Conservation (phyloP, 1,140 invertebrate species). For the Pachyrhynchus sulphureomaculatus region DNA sequence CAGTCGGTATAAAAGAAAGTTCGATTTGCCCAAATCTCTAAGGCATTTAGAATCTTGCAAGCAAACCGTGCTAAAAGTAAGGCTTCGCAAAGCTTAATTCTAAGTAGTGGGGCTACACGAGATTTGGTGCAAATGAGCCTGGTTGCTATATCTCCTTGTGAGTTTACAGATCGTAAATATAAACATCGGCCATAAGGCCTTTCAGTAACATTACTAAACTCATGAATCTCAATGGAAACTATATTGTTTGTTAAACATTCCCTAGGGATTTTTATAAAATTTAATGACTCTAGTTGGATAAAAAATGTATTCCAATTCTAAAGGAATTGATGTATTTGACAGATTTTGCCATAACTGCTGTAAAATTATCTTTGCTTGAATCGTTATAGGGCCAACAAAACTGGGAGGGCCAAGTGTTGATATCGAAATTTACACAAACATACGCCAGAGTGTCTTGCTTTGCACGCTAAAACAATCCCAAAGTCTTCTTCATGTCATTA, state of each 20-base stretch:
- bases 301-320: conserved; percentile 30
- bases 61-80: neutral
- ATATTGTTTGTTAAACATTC: neutral
- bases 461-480: neutral
- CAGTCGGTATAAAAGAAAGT: neutral
- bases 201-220: conserved; percentile 47
- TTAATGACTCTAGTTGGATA: conserved; percentile 13
- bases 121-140: neutral
- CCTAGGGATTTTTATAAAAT: conserved; percentile 29
- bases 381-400: conserved; percentile 38
- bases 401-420: conserved; percentile 44
- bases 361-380: conserved; percentile 49
- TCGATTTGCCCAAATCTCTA: neutral
- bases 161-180: conserved; percentile 28
- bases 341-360: conserved; percentile 50
- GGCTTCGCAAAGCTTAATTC: conserved; percentile 2
- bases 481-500: neutral
- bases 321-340: conserved; percentile 50
- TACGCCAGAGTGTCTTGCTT: conserved; percentile 6
- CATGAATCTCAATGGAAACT: conserved; percentile 38
- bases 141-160: neutral
- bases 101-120: neutral
- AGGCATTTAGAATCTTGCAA: too few species aligned
- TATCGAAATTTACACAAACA: conserved; percentile 40
- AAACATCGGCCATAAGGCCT: conserved; percentile 44